Evolutionary conservation across 1,140 invertebrate genomes (phyloP).

Genomic region (Drosophila gunungcola): DNA sequence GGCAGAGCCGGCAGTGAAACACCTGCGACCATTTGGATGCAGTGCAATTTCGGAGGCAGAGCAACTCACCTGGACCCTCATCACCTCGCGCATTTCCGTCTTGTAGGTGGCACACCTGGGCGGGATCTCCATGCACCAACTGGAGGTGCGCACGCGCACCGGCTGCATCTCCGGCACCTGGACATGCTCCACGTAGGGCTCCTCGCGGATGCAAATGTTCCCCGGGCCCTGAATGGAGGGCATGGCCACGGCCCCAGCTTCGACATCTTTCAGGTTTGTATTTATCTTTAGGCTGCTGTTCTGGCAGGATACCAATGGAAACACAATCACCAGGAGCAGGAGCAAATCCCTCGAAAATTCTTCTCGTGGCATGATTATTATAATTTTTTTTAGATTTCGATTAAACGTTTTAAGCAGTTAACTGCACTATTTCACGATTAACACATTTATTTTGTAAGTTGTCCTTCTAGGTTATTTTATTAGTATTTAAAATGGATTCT

Average conservation of each 20-base stretch:
- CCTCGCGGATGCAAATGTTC: conserved; percentile 76
- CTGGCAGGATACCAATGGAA: conserved; percentile 31
- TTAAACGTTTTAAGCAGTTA: not conserved
- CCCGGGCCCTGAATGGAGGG: conserved; percentile 57
- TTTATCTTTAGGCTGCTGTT: conserved; percentile 65
- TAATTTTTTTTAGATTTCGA: not conserved
- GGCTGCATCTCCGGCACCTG: conserved; percentile 87
- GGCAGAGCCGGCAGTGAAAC: conserved; percentile 67
- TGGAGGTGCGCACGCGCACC: conserved; percentile 87
- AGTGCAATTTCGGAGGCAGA: conserved; percentile 11
- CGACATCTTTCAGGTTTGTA: conserved; percentile 63
- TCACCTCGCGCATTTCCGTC: conserved; percentile 87
- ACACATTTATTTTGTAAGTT: too few relatives aligned
- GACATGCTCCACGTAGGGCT: conserved; percentile 86
- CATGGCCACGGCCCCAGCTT: conserved; percentile 34
- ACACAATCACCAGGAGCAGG: conserved; percentile 12
- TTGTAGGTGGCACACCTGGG: conserved; percentile 88
- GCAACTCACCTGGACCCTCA: conserved; percentile 85
- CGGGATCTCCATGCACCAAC: conserved; percentile 89
- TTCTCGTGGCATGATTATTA: not conserved
- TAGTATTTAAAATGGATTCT: not conserved
- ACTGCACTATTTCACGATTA: not conserved
- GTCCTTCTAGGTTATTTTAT: too few relatives aligned
- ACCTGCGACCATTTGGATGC: conserved; percentile 40
- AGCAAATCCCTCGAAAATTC: not conserved